Evolutionary conservation across 2,888 invertebrate species (phyloP), one percentile per base, ranked within the genome.

Genomic region (Camptogramma bilineatum): DNA sequence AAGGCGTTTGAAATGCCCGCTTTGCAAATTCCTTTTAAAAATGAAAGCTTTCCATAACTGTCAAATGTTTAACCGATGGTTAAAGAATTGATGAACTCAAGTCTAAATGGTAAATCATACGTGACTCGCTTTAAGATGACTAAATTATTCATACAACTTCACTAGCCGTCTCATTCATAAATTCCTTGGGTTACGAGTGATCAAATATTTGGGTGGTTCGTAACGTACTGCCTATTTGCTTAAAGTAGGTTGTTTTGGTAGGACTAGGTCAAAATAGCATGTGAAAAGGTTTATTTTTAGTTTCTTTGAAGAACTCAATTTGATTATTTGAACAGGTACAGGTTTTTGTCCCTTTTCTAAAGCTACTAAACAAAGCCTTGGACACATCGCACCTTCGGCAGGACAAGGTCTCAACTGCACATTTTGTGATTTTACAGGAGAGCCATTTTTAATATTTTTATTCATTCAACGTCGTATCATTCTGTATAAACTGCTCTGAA

Each of bases 141-240:
- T 44, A 44, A 44, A 16, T 44, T 44, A 44, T 44, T 44, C 44
- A 44, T 16, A 17, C 16, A 16, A 42, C 16, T 17, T 16, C 44
- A 44, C 17, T 2, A 17, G 5, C 44, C 39, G 39, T 31, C 19
- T 34, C 28, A 46, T 57, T 57, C 17, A 39, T 42, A 17, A 57
- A 53, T 53, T 44, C 52, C 53, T 53, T 4, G n/a, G 53, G 53
- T 42, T n/a, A 10, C 42, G 39, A 39, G 10, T 16, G 42, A 18
- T 42, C 42, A 44, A 53, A 53, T 53, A 44, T 53, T 53, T 42
- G 39, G n/a, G 42, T 16, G 16, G 16, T 16, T 8, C 17, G 44
- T 17, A 5, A 17, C 8, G 16, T 44, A 44, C 17, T 16, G 2
- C 16, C 44, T 44, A 44, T 44, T 13, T 13, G 34, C 34, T 28